Evolutionary conservation across 2,888 invertebrate species (phyloP), one percentile per base, ranked within the genome.

Genomic region (Furcula furcula): DNA sequence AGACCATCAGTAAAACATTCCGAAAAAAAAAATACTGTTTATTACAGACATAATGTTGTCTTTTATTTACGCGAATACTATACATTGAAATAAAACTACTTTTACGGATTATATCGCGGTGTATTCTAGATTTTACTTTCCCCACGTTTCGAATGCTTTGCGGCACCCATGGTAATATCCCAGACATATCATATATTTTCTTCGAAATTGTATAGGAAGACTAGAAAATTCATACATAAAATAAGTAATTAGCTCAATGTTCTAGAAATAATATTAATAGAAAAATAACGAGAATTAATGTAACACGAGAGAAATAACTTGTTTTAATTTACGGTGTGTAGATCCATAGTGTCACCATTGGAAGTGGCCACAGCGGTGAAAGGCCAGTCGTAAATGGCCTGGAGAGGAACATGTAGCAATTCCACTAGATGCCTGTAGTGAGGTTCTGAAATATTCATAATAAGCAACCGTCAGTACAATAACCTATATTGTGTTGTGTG

Each of bases 361-460:
- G 76, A 58, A 5, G 69, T 39, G 21, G 67, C 33, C 5, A 42
- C 48, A 2, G 76, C 66, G 36, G 72, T 60, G 48, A 68, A 75
- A 0, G 90, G 89, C 79, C 90, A 90, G 60, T 90, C 91, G 80
- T 96, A 97, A 59, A 97, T 91, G 29, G 94, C 93, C 78, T 97
- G 96, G 55, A 97, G 87, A 26, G 97, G 97, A 54, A 97, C 95
- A 73, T 97, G 97, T 27, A 97, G 90, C 40, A 97, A 82, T 84
- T 97, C 97, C 60, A 96, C 93, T 63, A 97, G 90, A 82, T 95
- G 92, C 53, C 95, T 93, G 74, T 94, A 96, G 80, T 95, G 93
- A 34, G 94, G 92, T 80, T 97, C 97, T 96, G 90, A 11, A 93
- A n/a, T n/a, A n/a, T n/a, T n/a, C n/a, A n/a, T n/a, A n/a, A n/a